Percentiles rank a stretch among this genome's conserved stretches.
phyloP scores from a whole-genome alignment of 2,113 vertebrate genomes.

The Poicephalus gulielmi region DNA sequence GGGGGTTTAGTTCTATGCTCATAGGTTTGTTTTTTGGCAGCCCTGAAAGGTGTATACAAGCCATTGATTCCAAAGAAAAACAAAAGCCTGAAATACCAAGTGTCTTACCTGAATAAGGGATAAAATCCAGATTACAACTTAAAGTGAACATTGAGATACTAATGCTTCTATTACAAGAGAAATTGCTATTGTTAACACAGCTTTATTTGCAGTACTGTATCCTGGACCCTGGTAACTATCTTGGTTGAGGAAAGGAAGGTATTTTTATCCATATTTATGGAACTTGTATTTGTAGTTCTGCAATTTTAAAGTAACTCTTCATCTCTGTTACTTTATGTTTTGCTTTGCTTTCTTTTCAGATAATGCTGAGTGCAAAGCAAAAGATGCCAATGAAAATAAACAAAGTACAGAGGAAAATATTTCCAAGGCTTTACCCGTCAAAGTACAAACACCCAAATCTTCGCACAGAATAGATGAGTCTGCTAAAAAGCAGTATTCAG shows the following conservation, averaged over 20 bases:
- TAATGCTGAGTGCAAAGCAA: neutral
- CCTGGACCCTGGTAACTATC: neutral
- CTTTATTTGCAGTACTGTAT: neutral
- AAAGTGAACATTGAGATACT: neutral
- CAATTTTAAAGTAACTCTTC: neutral
- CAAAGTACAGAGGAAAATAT: neutral
- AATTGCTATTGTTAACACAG: neutral
- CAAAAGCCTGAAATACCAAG: neutral
- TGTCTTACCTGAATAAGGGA: neutral
- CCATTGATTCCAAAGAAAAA: neutral
- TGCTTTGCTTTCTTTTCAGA: constrained; percentile 17
- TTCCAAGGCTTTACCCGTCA: neutral
- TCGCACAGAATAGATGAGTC: neutral
- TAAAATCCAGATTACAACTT: neutral
- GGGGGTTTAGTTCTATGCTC: neutral
- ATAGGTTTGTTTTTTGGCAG: neutral
- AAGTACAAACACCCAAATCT: neutral
- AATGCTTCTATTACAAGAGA: neutral
- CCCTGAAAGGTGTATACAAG: neutral
- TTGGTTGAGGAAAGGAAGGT: neutral
- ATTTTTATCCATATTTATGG: neutral
- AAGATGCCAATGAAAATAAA: neutral
- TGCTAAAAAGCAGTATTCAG: neutral
- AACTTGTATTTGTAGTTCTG: neutral
- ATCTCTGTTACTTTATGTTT: neutral